Evolutionary conservation across 2,797 vertebrate genomes (phyloP), one percentile per base, ranked within the genome.

Genomic region (Lophotriccus pileatus): DNA sequence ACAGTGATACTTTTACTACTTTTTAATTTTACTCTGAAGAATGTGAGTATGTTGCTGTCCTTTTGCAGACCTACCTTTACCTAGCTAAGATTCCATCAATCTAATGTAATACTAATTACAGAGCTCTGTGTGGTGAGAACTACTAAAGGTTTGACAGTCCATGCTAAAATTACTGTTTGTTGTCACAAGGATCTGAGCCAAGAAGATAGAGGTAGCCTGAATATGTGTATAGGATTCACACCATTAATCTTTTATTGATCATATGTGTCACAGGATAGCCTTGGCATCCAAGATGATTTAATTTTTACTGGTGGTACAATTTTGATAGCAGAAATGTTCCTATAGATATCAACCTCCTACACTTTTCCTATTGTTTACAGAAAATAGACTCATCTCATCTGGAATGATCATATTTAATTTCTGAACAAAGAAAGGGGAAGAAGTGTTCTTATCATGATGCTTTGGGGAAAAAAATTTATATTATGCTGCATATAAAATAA

Each of bases 41-140:
- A 46, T 30, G 19, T 53, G 43, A 5, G 5, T 72, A 21, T 1
- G 28, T 56, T 0, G 0, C 24, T 30, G 17, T 64, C 60, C 3
- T 47, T 75, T 34, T 85, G 28, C 32, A 46, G 59, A 49, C 9
- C 25, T 73, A 21, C 9, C 23, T 66, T 76, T 59, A 15, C 3
- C 22, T n/a, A 30, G 20, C 19, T 79, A 50, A 82, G 32, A 32
- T 79, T 72, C 27, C 32, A 50, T n/a, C 30, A 46, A 5, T 39
- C 5, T 74, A 60, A 44, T 32, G 19, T 11, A 46, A 11, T 30
- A 9, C 5, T 73, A n/a, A 43, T 58, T 52, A 47, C 22, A 67
- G 62, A 75, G 9, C 5, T 63, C 12, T 70, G 22, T 44, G 30
- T 72, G 15, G 37, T 59, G 62, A 78, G 44, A 78, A 47, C 53